A percentile compares a stretch with the other conserved stretches of the same genome.
phyloP scores from a whole-genome alignment of 2,888 invertebrate genomes.

The Margaritifera margaritifera region DNA sequence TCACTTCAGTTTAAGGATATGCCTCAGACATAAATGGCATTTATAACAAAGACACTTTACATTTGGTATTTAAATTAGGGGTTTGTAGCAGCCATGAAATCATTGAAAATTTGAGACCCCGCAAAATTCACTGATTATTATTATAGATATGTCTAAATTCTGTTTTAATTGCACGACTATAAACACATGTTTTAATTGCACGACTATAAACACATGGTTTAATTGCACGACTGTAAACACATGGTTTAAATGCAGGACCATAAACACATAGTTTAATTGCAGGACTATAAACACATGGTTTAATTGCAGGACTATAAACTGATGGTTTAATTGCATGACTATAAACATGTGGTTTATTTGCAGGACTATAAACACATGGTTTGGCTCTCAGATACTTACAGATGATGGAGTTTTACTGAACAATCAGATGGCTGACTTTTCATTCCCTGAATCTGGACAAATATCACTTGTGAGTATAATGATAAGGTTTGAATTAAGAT shows the following conservation, averaged over 20 bases:
- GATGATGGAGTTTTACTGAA: slow-evolving; percentile 64
- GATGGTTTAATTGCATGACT: slow-evolving; percentile 62
- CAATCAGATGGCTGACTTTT: slow-evolving; percentile 64
- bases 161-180: no score
- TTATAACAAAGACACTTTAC: no score
- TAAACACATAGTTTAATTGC: no score
- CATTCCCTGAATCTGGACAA: slow-evolving; percentile 23
- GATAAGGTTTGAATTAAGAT: no score
- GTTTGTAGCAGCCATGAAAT: no score
- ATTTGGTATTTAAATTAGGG: no score
- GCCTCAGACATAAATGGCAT: no score
- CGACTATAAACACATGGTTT: slow-evolving; percentile 61
- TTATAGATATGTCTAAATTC: not conserved
- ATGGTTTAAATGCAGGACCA: no score
- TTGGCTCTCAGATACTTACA: slow-evolving; percentile 64
- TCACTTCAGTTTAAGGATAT: no score
- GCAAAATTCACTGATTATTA: no score
- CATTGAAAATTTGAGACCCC: no score
- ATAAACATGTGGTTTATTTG: slow-evolving; percentile 44
- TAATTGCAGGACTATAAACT: slow-evolving; percentile 59
- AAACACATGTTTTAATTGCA: slow-evolving; percentile 41
- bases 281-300: slow-evolving; percentile 62
- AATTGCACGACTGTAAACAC: no score
- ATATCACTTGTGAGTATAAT: not conserved
- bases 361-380: slow-evolving; percentile 60